Evolutionary conservation across 2,797 vertebrate species (phyloP).

Genomic region (Characodon lateralis): DNA sequence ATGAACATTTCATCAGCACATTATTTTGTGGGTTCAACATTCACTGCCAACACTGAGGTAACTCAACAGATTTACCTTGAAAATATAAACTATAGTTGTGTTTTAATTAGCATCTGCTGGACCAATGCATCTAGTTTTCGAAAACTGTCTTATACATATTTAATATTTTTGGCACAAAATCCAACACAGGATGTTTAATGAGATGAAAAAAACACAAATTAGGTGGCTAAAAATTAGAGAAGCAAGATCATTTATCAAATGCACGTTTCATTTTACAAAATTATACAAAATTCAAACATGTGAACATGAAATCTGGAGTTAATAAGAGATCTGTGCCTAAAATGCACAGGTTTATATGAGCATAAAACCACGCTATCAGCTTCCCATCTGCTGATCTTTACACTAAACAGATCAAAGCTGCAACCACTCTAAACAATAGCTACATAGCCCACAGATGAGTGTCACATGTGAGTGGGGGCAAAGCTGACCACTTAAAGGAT

Average conservation of each 20-base stretch:
- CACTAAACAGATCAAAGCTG: conserved; percentile 67
- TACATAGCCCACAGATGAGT: conserved; percentile 70
- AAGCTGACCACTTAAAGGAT: conserved; percentile 75
- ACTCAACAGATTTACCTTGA: conserved; percentile 25
- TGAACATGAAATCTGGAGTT: neutral
- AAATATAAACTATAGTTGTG: neutral
- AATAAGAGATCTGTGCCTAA: neutral
- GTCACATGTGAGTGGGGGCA: conserved; percentile 73
- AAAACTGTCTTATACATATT: too few species aligned
- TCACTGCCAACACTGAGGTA: conserved; percentile 23
- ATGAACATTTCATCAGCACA: conserved; percentile 56
- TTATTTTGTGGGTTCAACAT: conserved; percentile 36
- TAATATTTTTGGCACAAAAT: neutral
- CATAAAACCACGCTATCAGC: conserved; percentile 35
- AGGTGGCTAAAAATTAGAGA: conserved; percentile 3
- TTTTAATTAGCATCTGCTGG: too few species aligned
- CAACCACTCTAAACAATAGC: conserved; percentile 67
- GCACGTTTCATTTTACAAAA: conserved; percentile 11
- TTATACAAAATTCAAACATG: conserved; percentile 8
- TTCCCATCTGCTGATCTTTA: conserved; percentile 51
- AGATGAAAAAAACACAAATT: conserved; percentile 9
- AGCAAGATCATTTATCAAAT: conserved; percentile 5
- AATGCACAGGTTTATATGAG: conserved; percentile 14
- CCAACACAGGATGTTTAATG: conserved; percentile 10
- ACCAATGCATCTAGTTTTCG: too few species aligned